These are phyloP conservation scores for Strigops habroptila DNA, from an alignment of 2,113 vertebrate species.

Conservation along the genomic window DNA sequence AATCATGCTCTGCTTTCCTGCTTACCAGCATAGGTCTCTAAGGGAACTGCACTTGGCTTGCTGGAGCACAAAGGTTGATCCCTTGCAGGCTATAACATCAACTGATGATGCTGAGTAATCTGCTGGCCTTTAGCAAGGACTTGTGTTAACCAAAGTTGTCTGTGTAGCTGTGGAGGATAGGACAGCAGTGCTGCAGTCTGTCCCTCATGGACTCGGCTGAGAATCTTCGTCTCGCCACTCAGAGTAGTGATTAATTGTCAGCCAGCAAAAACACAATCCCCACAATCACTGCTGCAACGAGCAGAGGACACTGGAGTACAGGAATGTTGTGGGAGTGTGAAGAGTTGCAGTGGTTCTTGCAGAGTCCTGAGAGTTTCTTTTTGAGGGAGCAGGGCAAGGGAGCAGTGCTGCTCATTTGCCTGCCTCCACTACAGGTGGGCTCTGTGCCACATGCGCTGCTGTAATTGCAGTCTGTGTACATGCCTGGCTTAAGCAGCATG, in stretches of 20 bases:
- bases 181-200: background rate
- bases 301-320: fast-evolving
- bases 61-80: background rate
- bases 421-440: background rate
- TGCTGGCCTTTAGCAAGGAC: background rate
- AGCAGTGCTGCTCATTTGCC: background rate
- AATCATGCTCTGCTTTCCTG: background rate
- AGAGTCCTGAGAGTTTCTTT: background rate
- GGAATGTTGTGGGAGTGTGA: fast-evolving
- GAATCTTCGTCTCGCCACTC: fast-evolving
- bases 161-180: background rate
- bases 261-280: background rate
- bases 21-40: background rate
- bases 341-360: background rate
- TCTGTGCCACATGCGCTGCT: fast-evolving
- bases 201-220: fast-evolving
- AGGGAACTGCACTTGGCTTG: fast-evolving
- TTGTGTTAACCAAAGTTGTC: background rate
- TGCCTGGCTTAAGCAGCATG: background rate
- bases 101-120: background rate
- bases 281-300: background rate
- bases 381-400: background rate
- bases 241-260: fast-evolving
- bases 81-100: background rate
- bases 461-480: fast-evolving